These are phyloP conservation scores for Stenchaetothrips biformis DNA, from an alignment of 2,888 invertebrate genomes.

Conservation along the genomic window DNA sequence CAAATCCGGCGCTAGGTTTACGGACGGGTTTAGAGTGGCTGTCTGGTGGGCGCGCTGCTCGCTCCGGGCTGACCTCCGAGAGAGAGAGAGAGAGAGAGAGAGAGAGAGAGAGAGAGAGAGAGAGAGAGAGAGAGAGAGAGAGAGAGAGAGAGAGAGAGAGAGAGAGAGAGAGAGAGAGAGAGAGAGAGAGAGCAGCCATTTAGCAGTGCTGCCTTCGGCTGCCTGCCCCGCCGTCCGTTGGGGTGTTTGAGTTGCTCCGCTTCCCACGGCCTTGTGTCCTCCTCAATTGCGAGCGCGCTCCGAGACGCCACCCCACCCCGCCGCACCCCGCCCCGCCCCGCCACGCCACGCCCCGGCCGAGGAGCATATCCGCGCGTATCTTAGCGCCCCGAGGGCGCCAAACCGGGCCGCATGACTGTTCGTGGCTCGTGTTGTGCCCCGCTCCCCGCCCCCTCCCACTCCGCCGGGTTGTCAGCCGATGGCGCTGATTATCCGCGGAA, in stretches of 20 bases:
- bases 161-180: not conserved
- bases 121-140: not conserved
- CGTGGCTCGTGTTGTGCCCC: not conserved
- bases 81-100: not conserved
- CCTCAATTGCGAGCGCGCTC: slow-evolving; percentile 8
- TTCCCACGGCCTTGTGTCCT: slow-evolving; percentile 24
- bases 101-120: not conserved
- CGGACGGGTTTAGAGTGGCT: too few species aligned
- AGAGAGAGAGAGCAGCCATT: not conserved
- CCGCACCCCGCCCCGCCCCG: not conserved
- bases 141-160: not conserved
- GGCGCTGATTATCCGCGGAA: too few species aligned
- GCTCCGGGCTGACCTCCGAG: too few species aligned
- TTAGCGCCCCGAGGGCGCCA: not conserved
- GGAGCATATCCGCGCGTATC: slow-evolving; percentile 15
- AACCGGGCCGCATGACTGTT: not conserved
- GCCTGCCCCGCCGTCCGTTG: not conserved
- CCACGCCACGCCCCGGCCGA: not conserved
- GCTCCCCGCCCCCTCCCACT: not conserved
- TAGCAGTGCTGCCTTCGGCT: not conserved
- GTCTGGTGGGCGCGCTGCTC: too few species aligned
- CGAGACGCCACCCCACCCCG: slow-evolving; percentile 8
- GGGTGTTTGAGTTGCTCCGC: not conserved
- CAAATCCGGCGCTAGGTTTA: too few species aligned
- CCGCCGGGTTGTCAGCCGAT: not conserved